Conservation (phyloP, 2,888 invertebrate species). For the Megalurothrips usitatus region DNA sequence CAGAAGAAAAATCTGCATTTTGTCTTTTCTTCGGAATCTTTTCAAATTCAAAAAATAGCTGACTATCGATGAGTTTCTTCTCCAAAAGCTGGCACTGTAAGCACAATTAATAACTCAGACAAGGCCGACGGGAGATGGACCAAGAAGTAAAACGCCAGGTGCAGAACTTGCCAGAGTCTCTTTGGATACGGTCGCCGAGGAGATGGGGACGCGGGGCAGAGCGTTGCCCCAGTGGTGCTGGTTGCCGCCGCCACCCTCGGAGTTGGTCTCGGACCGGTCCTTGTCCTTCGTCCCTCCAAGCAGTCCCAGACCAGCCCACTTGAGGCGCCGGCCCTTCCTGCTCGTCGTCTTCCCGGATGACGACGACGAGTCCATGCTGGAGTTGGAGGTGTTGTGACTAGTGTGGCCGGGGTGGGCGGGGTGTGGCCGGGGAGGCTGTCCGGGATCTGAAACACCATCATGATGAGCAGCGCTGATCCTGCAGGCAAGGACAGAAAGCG, state of each 20-base stretch:
- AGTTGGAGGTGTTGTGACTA: conserved; percentile 13
- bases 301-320: background rate
- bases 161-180: conserved; percentile 63
- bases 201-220: conserved; percentile 53
- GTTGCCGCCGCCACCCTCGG: background rate
- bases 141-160: conserved; percentile 1
- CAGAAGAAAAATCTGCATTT: conserved; percentile 66
- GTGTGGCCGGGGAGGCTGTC: background rate
- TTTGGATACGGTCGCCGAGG: conserved; percentile 64
- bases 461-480: too few relatives aligned
- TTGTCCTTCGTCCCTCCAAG: background rate
- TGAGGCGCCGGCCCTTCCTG: conserved; percentile 5
- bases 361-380: conserved; percentile 10
- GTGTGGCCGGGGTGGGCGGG: background rate
- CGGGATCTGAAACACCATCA: background rate
- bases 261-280: background rate
- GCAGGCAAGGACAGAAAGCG: background rate
- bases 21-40: conserved; percentile 69
- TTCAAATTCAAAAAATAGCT: conserved; percentile 79
- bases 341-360: background rate
- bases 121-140: background rate
- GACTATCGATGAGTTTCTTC: conserved; percentile 65
- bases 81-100: conserved; percentile 59
- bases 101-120: conserved; percentile 31
- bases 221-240: conserved; percentile 10